A percentile compares a stretch with the other conserved stretches of the same genome.
These are phyloP conservation scores for Arge pagana DNA, from an alignment of 2,888 invertebrate species.

Conservation along the genomic window DNA sequence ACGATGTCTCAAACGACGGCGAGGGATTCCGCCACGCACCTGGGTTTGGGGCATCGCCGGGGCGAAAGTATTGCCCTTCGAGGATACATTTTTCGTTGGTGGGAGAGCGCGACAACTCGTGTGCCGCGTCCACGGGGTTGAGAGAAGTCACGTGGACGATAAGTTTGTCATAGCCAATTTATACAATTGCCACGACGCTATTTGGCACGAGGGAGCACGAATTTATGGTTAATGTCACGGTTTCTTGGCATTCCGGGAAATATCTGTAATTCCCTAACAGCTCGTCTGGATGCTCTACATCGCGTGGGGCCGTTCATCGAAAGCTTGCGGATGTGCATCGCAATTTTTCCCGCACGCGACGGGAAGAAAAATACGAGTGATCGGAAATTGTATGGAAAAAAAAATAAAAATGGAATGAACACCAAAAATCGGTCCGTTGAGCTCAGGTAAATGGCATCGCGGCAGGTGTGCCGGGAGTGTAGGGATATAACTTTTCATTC, in stretches of 20 bases:
- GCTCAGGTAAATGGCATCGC: too few relatives aligned
- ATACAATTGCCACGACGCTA: constrained; percentile 53
- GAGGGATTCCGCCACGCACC: constrained; percentile 44
- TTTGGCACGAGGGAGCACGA: constrained; percentile 54
- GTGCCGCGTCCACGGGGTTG: constrained; percentile 36
- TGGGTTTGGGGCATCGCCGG: constrained; percentile 29
- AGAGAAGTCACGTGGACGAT: constrained; percentile 38
- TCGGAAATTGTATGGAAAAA: too few relatives aligned
- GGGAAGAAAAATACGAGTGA: too few relatives aligned
- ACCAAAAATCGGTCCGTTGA: too few relatives aligned
- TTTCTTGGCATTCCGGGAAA: constrained; percentile 22
- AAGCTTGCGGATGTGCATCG: too few relatives aligned
- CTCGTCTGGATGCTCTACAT: constrained; percentile 6
- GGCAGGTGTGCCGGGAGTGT: too few relatives aligned
- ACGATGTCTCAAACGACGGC: constrained; percentile 57
- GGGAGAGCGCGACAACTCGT: constrained; percentile 30
- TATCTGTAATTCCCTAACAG: constrained; percentile 23
- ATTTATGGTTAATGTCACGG: constrained; percentile 50
- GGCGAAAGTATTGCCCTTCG: constrained; percentile 39
- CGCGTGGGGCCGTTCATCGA: too few relatives aligned
- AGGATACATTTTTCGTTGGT: constrained; percentile 33
- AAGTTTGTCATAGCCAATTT: constrained; percentile 59
- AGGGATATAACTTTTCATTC: constrained; percentile 3
- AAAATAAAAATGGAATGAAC: too few relatives aligned
- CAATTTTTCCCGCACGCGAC: too few relatives aligned